phyloP scores from a whole-genome alignment of 2,797 vertebrate species.

The Aldrovandia affinis region DNA sequence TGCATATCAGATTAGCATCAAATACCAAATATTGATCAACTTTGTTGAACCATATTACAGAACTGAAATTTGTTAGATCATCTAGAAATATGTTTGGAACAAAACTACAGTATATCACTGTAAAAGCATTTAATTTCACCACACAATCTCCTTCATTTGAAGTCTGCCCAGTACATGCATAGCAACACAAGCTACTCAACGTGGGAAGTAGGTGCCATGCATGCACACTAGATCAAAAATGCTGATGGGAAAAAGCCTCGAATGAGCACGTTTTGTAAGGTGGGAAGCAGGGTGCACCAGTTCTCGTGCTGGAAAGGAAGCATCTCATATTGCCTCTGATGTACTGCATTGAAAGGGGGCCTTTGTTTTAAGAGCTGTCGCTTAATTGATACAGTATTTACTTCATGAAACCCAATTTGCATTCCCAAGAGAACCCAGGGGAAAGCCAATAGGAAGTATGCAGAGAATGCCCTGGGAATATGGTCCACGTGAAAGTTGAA shows the following conservation, averaged over 20 bases:
- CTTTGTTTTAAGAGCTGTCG: conserved; percentile 75
- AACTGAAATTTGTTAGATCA: background rate
- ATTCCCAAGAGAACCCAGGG: conserved; percentile 35
- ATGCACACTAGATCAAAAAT: background rate
- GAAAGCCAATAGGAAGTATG: conserved; percentile 57
- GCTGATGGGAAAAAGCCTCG: conserved; percentile 45
- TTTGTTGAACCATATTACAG: background rate
- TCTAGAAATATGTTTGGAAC: background rate
- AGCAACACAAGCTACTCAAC: background rate
- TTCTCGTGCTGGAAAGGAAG: conserved; percentile 60
- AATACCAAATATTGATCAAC: background rate
- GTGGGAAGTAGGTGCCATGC: conserved; percentile 32
- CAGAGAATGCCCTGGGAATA: conserved; percentile 41
- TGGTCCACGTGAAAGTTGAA: conserved; percentile 28
- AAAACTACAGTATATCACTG: background rate
- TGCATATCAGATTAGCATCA: background rate
- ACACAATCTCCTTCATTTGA: background rate
- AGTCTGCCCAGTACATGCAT: background rate
- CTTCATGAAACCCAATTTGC: conserved; percentile 38
- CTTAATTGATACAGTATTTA: conserved; percentile 74
- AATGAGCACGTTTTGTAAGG: conserved; percentile 51
- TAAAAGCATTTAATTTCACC: background rate
- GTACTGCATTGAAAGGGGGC: conserved; percentile 62
- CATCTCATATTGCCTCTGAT: conserved; percentile 63
- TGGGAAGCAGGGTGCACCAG: conserved; percentile 64